A percentile compares a stretch with the other conserved stretches of the same genome.
Conservation (phyloP, 2,888 invertebrate genomes). For the Drosophila ochracea region DNA sequence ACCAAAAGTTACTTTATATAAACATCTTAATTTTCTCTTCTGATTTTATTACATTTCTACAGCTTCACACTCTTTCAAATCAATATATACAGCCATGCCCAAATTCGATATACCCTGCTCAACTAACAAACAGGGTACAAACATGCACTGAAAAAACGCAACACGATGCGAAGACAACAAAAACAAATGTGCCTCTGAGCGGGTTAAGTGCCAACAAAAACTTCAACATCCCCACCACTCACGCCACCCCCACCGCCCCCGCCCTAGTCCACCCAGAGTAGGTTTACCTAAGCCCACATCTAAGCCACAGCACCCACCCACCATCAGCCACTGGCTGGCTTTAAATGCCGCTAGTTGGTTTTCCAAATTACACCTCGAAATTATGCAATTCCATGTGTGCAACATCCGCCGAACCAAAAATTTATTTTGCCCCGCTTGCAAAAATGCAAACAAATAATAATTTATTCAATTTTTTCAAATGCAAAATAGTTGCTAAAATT, state of each 20-base stretch:
- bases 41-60: neutral
- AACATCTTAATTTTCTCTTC: neutral
- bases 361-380: constrained; percentile 72
- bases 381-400: constrained; percentile 73
- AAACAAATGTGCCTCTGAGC: constrained; percentile 34
- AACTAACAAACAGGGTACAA: constrained; percentile 4
- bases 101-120: neutral
- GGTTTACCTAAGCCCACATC: constrained; percentile 11
- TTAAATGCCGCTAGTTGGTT: constrained; percentile 50
- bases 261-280: neutral
- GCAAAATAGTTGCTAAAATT: constrained; percentile 36
- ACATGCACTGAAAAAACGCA: constrained; percentile 37
- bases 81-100: neutral
- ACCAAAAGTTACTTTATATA: no score
- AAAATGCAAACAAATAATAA: constrained; percentile 62
- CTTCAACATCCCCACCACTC: neutral
- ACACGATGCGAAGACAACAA: constrained; percentile 36
- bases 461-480: constrained; percentile 51
- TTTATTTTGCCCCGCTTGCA: constrained; percentile 59
- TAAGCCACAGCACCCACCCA: neutral
- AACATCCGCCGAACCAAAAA: constrained; percentile 39
- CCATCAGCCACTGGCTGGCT: constrained; percentile 11
- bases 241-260: neutral
- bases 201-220: constrained; percentile 51
- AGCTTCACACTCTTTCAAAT: no score